phyloP scores from a whole-genome alignment of 1,140 invertebrate genomes.

The Hydropsyche tenuis region DNA sequence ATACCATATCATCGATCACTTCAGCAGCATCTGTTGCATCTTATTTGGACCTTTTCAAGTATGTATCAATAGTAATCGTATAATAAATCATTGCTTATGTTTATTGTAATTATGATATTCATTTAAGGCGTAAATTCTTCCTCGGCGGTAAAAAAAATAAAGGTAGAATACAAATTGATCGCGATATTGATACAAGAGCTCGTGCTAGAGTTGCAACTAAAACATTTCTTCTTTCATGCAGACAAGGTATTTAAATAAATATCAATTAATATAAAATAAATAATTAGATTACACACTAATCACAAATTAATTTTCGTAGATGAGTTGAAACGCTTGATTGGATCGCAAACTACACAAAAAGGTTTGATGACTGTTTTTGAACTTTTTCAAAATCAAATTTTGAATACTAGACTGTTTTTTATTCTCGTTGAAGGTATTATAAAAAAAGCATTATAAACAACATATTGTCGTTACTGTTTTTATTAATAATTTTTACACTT shows the following conservation, averaged over 20 bases:
- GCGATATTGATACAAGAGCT: slow-evolving; percentile 77
- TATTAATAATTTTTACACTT: background rate
- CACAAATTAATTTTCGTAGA: slow-evolving; percentile 62
- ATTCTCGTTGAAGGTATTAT: slow-evolving; percentile 78
- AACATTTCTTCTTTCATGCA: slow-evolving; percentile 78
- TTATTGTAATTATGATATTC: slow-evolving; percentile 38
- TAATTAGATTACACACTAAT: background rate
- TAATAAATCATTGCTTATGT: slow-evolving; percentile 4
- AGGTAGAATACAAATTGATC: slow-evolving; percentile 61
- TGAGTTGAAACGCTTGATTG: slow-evolving; percentile 90
- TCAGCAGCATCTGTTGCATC: slow-evolving; percentile 89
- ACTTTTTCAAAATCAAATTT: slow-evolving; percentile 82
- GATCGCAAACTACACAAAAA: slow-evolving; percentile 84
- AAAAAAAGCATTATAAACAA: background rate
- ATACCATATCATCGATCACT: slow-evolving; percentile 88
- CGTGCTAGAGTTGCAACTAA: slow-evolving; percentile 86
- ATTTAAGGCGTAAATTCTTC: slow-evolving; percentile 77
- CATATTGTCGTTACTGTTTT: background rate
- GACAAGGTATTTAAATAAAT: slow-evolving; percentile 68
- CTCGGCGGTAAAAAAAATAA: slow-evolving; percentile 74
- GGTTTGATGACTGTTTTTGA: slow-evolving; percentile 91
- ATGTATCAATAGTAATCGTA: slow-evolving; percentile 54
- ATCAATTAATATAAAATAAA: slow-evolving; percentile 32
- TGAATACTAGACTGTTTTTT: slow-evolving; percentile 86
- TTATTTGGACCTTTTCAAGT: slow-evolving; percentile 88